Evolutionary conservation across 2,888 invertebrate genomes (phyloP).

Genomic region (Diplolepis rosae): DNA sequence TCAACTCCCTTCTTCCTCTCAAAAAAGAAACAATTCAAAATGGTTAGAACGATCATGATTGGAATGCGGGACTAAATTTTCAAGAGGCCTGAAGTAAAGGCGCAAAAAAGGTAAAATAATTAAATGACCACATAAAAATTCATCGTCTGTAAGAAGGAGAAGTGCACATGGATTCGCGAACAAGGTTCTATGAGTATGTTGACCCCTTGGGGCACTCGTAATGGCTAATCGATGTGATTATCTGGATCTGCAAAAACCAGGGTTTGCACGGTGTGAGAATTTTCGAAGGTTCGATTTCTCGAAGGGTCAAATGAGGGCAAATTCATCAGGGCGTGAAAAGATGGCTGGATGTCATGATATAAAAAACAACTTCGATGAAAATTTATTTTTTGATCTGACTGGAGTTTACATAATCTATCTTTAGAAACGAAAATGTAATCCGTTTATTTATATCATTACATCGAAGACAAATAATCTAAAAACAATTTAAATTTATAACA

Average conservation of each 20-base stretch:
- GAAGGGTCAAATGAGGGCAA: background rate
- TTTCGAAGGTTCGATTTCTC: background rate
- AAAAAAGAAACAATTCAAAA: too few species aligned
- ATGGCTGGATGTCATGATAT: background rate
- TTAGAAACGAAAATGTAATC: too few species aligned
- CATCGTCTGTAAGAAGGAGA: background rate
- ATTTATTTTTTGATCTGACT: background rate
- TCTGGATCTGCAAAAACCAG: conserved; percentile 7
- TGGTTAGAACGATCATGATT: too few species aligned
- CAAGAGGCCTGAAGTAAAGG: background rate
- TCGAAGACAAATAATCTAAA: too few species aligned
- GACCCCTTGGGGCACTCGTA: background rate
- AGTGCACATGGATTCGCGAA: background rate
- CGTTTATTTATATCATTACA: too few species aligned
- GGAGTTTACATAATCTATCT: too few species aligned
- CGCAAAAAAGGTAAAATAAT: background rate
- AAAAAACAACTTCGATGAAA: background rate
- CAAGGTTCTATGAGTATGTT: background rate
- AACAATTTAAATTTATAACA: too few species aligned
- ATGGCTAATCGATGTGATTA: conserved; percentile 8
- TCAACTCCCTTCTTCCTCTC: too few species aligned
- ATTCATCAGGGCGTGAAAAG: background rate
- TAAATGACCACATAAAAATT: background rate
- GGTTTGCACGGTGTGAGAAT: conserved; percentile 7
- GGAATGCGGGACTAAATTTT: background rate